These are phyloP conservation scores for Gymnodraco acuticeps DNA, from an alignment of 2,797 vertebrate species.

Conservation along the genomic window DNA sequence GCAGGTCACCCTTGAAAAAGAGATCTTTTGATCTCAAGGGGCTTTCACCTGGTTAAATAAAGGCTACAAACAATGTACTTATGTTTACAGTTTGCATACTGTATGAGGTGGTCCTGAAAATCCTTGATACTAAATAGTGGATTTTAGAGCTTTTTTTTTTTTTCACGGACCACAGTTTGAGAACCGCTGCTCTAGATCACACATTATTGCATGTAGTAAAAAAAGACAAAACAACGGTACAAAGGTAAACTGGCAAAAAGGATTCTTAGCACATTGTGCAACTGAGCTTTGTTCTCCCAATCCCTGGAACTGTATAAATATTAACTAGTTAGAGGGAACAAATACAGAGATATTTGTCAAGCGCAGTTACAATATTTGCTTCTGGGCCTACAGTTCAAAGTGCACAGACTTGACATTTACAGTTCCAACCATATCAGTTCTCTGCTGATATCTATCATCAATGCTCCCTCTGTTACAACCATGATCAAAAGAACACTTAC, in stretches of 20 bases:
- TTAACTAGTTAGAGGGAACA: constrained; percentile 40
- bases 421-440: neutral
- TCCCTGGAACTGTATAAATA: constrained; percentile 25
- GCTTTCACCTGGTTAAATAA: too few relatives aligned
- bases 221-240: neutral
- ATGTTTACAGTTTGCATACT: too few relatives aligned
- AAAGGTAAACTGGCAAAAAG: neutral
- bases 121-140: too few relatives aligned
- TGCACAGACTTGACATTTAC: constrained; percentile 26
- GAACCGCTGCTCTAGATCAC: too few relatives aligned
- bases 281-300: neutral
- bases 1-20: too few relatives aligned
- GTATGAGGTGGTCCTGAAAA: too few relatives aligned
- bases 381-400: constrained; percentile 43
- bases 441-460: constrained; percentile 20
- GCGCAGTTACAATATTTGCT: neutral
- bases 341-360: neutral
- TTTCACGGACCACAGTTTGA: too few relatives aligned
- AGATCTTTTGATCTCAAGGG: too few relatives aligned
- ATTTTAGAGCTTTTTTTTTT: too few relatives aligned
- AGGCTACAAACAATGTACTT: too few relatives aligned
- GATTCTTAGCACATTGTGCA: neutral
- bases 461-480: constrained; percentile 12
- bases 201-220: neutral
- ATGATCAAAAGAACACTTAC: constrained; percentile 2